These are phyloP conservation scores for Drosophila subquinaria DNA, from an alignment of 2,888 invertebrate species.

Conservation along the genomic window DNA sequence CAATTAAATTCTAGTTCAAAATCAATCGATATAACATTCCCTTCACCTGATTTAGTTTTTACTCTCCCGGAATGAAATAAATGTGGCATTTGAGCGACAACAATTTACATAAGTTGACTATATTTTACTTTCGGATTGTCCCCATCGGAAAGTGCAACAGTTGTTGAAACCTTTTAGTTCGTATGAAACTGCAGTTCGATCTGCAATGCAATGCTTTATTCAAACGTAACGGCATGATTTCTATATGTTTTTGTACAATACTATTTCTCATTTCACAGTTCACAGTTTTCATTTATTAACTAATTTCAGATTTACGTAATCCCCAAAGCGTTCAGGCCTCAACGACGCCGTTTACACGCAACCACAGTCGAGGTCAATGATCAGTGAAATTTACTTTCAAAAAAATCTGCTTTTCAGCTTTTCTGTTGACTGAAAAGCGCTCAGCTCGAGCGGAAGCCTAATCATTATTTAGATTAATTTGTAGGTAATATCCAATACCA, in stretches of 20 bases:
- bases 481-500: constrained; percentile 40
- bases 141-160: background rate
- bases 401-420: constrained; percentile 68
- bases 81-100: constrained; percentile 12
- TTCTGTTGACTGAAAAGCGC: constrained; percentile 62
- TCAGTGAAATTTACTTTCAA: constrained; percentile 82
- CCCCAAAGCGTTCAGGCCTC: constrained; percentile 56
- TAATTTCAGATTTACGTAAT: constrained; percentile 80
- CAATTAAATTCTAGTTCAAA: background rate
- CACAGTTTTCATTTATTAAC: constrained; percentile 81
- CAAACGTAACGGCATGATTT: constrained; percentile 65
- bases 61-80: background rate
- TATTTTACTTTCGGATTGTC: constrained; percentile 5
- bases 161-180: constrained; percentile 23
- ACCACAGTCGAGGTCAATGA: constrained; percentile 79
- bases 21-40: background rate
- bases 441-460: constrained; percentile 59
- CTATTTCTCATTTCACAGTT: constrained; percentile 72
- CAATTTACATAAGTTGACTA: constrained; percentile 34
- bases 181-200: constrained; percentile 60
- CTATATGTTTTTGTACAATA: constrained; percentile 43
- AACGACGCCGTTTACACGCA: constrained; percentile 74
- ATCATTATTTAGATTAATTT: constrained; percentile 60
- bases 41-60: background rate
- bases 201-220: constrained; percentile 58